These are phyloP conservation scores for Falcaria lacertinaria DNA, from an alignment of 2,888 invertebrate genomes.

Conservation along the genomic window DNA sequence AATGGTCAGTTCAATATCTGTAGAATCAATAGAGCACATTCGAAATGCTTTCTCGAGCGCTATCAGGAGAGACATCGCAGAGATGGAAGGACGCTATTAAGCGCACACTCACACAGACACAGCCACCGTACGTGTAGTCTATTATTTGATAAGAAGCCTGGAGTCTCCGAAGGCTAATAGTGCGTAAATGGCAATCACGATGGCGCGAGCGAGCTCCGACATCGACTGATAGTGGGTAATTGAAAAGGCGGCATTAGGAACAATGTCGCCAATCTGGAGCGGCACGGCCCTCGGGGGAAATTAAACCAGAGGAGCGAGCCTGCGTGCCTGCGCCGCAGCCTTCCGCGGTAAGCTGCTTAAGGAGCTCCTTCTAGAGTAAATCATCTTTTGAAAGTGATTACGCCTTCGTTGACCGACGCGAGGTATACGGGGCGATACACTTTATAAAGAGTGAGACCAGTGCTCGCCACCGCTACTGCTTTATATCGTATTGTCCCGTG, in stretches of 20 bases:
- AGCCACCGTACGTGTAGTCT: background rate
- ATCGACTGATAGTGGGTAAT: conserved; percentile 10
- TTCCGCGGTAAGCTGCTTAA: conserved; percentile 26
- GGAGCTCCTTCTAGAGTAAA: conserved; percentile 16
- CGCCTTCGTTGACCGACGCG: conserved; percentile 12
- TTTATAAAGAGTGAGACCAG: too few species aligned
- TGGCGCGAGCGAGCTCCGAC: background rate
- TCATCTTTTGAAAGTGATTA: conserved; percentile 10
- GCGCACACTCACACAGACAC: background rate
- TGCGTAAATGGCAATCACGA: background rate
- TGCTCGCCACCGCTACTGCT: too few species aligned
- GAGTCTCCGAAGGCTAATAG: background rate
- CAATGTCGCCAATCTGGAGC: conserved; percentile 25
- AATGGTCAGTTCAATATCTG: background rate
- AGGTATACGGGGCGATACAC: too few species aligned
- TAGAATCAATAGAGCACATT: background rate
- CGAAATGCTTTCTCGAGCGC: background rate
- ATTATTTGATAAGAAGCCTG: background rate
- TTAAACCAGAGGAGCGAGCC: conserved; percentile 17
- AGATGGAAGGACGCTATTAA: background rate
- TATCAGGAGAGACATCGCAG: background rate
- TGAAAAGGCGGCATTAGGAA: conserved; percentile 31
- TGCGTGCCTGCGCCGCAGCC: conserved; percentile 3
- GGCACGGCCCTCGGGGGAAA: conserved; percentile 35
- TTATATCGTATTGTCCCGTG: too few species aligned